Evolutionary conservation across 2,113 vertebrate genomes (phyloP).

Genomic region (Pedetes capensis): DNA sequence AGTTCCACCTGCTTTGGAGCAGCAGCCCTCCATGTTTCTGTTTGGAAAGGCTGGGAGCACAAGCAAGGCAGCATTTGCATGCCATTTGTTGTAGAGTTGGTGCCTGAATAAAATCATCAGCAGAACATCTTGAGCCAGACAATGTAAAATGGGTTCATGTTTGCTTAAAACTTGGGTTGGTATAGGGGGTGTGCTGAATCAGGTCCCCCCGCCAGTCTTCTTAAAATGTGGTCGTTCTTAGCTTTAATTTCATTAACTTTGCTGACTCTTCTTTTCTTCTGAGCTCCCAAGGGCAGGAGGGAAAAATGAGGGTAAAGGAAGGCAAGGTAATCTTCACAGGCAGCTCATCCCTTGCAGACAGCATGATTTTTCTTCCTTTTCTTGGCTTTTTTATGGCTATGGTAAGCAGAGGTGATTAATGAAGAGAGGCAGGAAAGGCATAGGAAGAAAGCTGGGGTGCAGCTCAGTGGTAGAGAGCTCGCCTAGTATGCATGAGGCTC

Average conservation of each 20-base stretch:
- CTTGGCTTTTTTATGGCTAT: background rate
- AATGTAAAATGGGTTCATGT: background rate
- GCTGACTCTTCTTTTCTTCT: background rate
- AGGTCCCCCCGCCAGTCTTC: background rate
- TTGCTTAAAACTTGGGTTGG: background rate
- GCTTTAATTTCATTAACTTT: constrained; percentile 29
- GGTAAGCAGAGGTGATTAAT: background rate
- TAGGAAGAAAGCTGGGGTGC: background rate
- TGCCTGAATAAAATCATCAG: constrained; percentile 46
- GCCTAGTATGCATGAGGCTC: background rate
- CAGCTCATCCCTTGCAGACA: background rate
- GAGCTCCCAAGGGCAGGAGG: background rate
- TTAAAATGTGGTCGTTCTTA: background rate
- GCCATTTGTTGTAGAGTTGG: constrained; percentile 32
- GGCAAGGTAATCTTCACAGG: background rate
- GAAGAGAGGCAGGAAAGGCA: background rate
- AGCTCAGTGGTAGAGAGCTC: background rate
- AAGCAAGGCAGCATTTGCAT: background rate
- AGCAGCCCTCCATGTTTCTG: background rate
- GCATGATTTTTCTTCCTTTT: background rate
- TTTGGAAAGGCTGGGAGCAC: background rate
- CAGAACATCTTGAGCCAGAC: background rate
- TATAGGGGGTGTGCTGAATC: background rate
- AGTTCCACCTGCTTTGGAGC: background rate
- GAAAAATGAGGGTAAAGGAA: background rate